Base-by-base conservation (phyloP, 2,888 invertebrate genomes). In the Drosophila diplacantha region DNA sequence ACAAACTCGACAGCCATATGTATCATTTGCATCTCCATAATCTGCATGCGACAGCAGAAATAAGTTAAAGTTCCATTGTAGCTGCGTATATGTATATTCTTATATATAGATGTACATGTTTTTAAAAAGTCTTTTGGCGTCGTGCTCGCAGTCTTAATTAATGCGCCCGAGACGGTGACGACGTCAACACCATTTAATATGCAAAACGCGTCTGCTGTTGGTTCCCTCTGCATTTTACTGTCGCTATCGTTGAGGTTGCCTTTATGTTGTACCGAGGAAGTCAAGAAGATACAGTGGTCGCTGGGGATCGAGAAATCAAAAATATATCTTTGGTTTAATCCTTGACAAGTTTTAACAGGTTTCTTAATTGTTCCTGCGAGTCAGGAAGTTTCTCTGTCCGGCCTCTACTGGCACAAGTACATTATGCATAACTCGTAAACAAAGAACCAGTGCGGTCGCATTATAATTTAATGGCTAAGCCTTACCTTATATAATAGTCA, bases 31-130 rank as follows among this genome's bases (percentile, higher is more conserved):
- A 67, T 66, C 59, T 50, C 68, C 53, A 65, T 68, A 72, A 81
- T 78, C 77, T 70, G 73, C 43, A 59, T 55, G 49, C 37, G 55
- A 22, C 29, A 41, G 61, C 63, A 68, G 44, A 56, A 53, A 57
- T 68, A 69, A 66, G 73, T 80, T 80, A 68, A 78, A 75, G 72
- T 72, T 75, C 61, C 71, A 75, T 75, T 75, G 74, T 74, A 72
- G 75, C 65, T 58, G 57, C 53, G 55, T 46, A 20, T 16, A 5
- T 39, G 14, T 20, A 6, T 38, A 18, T 52, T 8, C 5, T 43
- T 47, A 32, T 47, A 18, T 11, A 3, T 49, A 12, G 9, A 49
- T 51, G 35, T 53, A 51, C 24, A 54, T 56, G 29, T 37, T 53
- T 49, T 59, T 62, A 39, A 69, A 53, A 56, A 61, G 51, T 61